Evolutionary conservation across 2,113 vertebrate species (phyloP).

Genomic region (Hepsetus odoe): DNA sequence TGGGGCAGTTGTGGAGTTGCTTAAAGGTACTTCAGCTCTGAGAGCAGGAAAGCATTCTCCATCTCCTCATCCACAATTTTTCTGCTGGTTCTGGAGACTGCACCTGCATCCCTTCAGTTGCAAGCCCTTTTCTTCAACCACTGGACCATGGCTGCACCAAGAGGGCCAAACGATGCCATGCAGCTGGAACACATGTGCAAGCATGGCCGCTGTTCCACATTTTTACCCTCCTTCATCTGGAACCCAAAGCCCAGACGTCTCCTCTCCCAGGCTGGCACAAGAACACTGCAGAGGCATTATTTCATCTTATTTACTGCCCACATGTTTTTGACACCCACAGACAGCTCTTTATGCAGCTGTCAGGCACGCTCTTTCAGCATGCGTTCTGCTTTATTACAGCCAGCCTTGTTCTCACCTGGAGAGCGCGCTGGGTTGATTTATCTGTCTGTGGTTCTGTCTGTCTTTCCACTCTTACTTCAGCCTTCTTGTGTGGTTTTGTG

Average conservation of each 20-base stretch:
- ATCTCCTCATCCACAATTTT: no score
- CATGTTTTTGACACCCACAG: constrained; percentile 53
- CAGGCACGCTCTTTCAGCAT: constrained; percentile 40
- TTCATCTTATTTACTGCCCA: constrained; percentile 56
- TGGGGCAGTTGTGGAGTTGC: no score
- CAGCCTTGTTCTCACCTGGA: constrained; percentile 52
- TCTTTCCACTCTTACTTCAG: background rate
- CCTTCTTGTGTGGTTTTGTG: constrained; percentile 13
- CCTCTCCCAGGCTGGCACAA: constrained; percentile 11
- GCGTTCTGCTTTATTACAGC: constrained; percentile 49
- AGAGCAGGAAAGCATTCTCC: no score
- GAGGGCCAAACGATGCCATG: background rate
- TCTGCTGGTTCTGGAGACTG: no score
- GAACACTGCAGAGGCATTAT: constrained; percentile 45
- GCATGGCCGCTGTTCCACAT: constrained; percentile 44
- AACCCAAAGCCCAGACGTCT: constrained; percentile 11
- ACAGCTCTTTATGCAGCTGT: constrained; percentile 51
- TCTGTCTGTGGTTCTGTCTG: constrained; percentile 21
- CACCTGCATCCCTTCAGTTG: no score
- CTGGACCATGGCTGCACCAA: no score
- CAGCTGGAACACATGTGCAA: constrained; percentile 21
- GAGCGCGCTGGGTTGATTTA: constrained; percentile 47
- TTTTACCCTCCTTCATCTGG: constrained; percentile 46
- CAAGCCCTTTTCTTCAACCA: no score
- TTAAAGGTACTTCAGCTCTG: no score